Evolutionary conservation across 2,113 vertebrate genomes (phyloP).

Genomic region (Malaclemys terrapin): DNA sequence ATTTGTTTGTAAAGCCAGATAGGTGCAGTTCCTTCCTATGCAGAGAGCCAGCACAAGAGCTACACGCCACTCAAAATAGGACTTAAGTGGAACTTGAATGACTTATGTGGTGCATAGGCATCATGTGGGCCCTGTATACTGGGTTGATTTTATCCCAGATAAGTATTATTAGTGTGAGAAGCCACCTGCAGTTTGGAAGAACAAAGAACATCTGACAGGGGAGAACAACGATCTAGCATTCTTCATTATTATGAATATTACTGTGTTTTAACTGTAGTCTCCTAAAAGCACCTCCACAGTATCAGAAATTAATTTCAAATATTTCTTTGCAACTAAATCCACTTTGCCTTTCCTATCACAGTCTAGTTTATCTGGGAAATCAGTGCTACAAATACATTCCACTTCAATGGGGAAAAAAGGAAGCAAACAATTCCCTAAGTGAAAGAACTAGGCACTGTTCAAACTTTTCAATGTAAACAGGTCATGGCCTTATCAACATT

Average conservation of each 20-base stretch:
- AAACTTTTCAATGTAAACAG: neutral
- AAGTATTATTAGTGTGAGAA: neutral
- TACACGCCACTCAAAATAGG: neutral
- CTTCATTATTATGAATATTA: neutral
- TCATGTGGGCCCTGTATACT: neutral
- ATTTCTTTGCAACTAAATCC: neutral
- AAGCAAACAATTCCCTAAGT: neutral
- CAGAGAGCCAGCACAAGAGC: neutral
- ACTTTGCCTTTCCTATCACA: neutral
- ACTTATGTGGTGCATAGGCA: neutral
- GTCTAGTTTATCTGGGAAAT: neutral
- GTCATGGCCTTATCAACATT: neutral
- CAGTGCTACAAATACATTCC: neutral
- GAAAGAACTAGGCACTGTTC: neutral
- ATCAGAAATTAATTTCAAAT: neutral
- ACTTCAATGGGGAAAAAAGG: neutral
- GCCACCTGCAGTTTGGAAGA: neutral
- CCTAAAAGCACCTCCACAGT: neutral
- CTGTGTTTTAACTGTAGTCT: neutral
- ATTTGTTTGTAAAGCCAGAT: neutral
- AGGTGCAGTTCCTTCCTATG: fast-evolving
- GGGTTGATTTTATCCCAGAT: neutral
- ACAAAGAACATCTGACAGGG: neutral
- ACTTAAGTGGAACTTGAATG: neutral
- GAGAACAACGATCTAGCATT: fast-evolving